These are phyloP conservation scores for Diorhabda elongata DNA, from an alignment of 1,140 invertebrate species.

Conservation along the genomic window DNA sequence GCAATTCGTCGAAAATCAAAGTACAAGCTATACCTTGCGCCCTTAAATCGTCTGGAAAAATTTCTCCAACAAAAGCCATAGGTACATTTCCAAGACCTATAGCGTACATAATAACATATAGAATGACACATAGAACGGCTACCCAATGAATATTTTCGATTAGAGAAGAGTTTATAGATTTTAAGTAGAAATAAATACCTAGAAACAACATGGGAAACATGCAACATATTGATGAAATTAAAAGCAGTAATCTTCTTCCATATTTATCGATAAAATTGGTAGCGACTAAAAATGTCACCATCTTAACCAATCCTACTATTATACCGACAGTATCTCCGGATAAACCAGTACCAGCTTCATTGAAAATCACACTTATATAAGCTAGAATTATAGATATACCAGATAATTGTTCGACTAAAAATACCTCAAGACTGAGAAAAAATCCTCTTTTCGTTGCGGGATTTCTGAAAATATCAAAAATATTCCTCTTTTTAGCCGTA, in stretches of 20 bases:
- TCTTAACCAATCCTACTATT: neutral
- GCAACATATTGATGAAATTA: neutral
- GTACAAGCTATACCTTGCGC: neutral
- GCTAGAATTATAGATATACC: neutral
- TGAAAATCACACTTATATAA: neutral
- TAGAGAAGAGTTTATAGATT: neutral
- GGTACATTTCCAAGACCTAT: neutral
- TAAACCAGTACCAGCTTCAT: neutral
- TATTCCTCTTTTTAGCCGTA: neutral
- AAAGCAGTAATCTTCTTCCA: neutral
- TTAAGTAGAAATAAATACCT: neutral
- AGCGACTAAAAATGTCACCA: neutral
- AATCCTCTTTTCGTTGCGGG: neutral
- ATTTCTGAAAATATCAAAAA: neutral
- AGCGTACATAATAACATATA: constrained; percentile 4
- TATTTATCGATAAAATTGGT: neutral
- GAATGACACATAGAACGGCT: neutral
- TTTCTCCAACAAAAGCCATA: neutral
- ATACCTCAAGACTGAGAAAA: neutral
- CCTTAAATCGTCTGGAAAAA: neutral
- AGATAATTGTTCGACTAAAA: neutral
- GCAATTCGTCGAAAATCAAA: neutral
- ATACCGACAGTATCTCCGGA: neutral
- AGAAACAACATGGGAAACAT: neutral
- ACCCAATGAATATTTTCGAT: neutral